Base-by-base conservation (phyloP, 2,797 vertebrate species). In the Xenopus petersii region DNA sequence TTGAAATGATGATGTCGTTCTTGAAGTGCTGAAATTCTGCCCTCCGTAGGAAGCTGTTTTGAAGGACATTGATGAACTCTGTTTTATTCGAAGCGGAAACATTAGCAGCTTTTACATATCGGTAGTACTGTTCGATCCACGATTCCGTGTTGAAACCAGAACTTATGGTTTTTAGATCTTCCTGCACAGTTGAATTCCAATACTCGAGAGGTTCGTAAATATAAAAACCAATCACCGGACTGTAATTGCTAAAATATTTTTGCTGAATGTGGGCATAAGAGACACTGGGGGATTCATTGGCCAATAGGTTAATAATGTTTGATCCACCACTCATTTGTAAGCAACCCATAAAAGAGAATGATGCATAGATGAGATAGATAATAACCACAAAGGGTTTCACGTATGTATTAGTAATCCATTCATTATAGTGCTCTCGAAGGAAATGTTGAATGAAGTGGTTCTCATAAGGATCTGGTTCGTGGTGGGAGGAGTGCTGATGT, bases 311-410 rank as follows among this genome's bases (percentile, higher is more conserved):
- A 80, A 98, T 94, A 21, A 98, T 92, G 77, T 96, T 96, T 65
- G 94, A 95, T 79, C 95, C 93, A 0, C 98, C 95, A 3, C 91
- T 96, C 79, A 99, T 98, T 90, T 99, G 97, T 93, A 99, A 93
- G 93, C 97, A 99, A 88, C 98, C 98, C 98, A 99, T 99, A 82
- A 99, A 99, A 47, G 97, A 99, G 86, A 99, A 99, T 62, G 96
- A 99, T 67, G 95, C 97, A 11, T 99, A 99, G 82, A 99, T 98
- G 85, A 99, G 95, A 91, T 99, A 99, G 12, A 99, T 89, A 81
- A 99, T 98, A 70, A 99, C 98, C 24, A 99, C 98, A 83, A 99
- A 99, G 33, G 98, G 98, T 85, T 99, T 99, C 80, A 99, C 97
- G 0, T 99, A 99, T 77, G 98, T 99, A 78, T 98, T 98, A 80